Percentiles rank a stretch among this genome's conserved stretches.
These are phyloP conservation scores for Actenoides lindsayi DNA, from an alignment of 2,113 vertebrate genomes.

Conservation along the genomic window DNA sequence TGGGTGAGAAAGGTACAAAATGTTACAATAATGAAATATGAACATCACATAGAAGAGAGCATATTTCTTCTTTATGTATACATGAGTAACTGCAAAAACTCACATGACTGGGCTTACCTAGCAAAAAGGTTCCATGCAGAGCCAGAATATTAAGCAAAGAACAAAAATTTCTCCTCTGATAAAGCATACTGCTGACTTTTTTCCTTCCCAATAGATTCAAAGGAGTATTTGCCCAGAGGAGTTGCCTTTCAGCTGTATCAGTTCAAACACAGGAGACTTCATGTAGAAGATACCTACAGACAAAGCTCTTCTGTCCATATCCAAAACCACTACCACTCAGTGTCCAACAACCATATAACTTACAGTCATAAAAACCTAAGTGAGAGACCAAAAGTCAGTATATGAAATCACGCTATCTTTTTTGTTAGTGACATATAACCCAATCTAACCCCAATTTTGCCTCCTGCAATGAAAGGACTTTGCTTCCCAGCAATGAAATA, in stretches of 20 bases:
- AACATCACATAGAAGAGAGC: background rate
- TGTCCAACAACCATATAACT: background rate
- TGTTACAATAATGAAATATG: background rate
- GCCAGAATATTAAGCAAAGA: background rate
- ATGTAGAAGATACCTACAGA: background rate
- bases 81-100: background rate
- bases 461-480: background rate
- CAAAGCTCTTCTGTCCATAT: background rate
- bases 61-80: too few relatives aligned
- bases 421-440: background rate
- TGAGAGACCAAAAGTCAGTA: background rate
- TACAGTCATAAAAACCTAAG: background rate
- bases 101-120: background rate
- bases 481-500: background rate
- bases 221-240: background rate
- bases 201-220: background rate
- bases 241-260: background rate
- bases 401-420: background rate
- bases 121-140: background rate
- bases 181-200: background rate
- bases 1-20: conserved; percentile 67
- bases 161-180: background rate
- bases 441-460: background rate
- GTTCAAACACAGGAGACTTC: background rate
- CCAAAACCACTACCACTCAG: background rate